phyloP scores from a whole-genome alignment of 2,888 invertebrate genomes.

The Chalcosyrphus nemorum region DNA sequence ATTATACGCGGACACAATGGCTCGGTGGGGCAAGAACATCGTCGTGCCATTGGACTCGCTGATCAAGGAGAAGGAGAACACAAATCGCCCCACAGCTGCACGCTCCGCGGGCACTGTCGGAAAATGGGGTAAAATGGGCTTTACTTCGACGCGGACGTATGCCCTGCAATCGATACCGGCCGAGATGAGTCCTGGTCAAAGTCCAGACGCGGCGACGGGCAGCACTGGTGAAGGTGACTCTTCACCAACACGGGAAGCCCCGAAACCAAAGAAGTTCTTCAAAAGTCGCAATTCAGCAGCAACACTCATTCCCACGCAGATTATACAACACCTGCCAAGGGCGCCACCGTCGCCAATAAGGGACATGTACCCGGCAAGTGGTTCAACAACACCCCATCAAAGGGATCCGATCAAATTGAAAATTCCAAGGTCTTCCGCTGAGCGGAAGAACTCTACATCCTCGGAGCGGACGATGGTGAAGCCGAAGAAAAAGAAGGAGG shows the following conservation, averaged over 20 bases:
- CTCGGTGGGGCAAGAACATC: constrained; percentile 86
- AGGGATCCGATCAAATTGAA: constrained; percentile 80
- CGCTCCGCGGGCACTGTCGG: constrained; percentile 95
- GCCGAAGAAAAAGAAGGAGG: constrained; percentile 79
- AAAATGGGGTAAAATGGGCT: constrained; percentile 97
- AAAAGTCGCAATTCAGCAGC: constrained; percentile 90
- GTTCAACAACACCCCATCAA: constrained; percentile 56
- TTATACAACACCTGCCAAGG: constrained; percentile 80
- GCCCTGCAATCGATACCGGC: constrained; percentile 79
- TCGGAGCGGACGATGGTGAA: constrained; percentile 57
- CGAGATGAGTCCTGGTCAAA: constrained; percentile 76
- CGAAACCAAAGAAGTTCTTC: constrained; percentile 94
- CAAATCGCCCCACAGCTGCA: constrained; percentile 93
- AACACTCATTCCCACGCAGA: constrained; percentile 82
- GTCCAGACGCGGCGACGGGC: constrained; percentile 75
- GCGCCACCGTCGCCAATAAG: constrained; percentile 79
- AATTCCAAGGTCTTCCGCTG: constrained; percentile 78
- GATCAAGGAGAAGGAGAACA: constrained; percentile 88
- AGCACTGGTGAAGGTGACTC: constrained; percentile 78
- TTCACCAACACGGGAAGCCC: constrained; percentile 81
- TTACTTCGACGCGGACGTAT: constrained; percentile 91
- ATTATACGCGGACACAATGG: constrained; percentile 81
- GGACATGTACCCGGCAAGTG: constrained; percentile 73
- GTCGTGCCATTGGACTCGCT: constrained; percentile 86
- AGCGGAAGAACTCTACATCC: constrained; percentile 78